Percentiles rank a stretch among this genome's conserved stretches.
These are phyloP conservation scores for Zeuzera pyrina DNA, from an alignment of 2,888 invertebrate species.

Conservation along the genomic window DNA sequence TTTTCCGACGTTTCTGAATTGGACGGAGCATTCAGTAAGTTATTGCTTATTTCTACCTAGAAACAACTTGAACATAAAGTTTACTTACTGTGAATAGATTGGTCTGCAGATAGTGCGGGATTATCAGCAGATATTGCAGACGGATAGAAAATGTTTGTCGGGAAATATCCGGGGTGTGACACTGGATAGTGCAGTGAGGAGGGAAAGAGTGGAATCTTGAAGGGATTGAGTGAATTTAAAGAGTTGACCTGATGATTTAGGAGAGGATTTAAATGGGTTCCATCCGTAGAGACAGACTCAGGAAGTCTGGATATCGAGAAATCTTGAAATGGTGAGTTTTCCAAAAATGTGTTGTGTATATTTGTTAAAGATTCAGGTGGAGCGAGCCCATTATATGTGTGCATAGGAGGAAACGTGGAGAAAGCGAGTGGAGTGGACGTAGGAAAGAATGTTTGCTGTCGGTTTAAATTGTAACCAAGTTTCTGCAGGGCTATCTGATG, in stretches of 20 bases:
- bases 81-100: constrained; percentile 30
- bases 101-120: constrained; percentile 27
- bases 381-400: constrained; percentile 32
- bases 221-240: constrained; percentile 38
- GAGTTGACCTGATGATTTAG: constrained; percentile 30
- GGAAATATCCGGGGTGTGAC: constrained; percentile 52
- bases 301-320: constrained; percentile 32
- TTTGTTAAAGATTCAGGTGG: constrained; percentile 26
- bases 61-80: neutral
- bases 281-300: constrained; percentile 28
- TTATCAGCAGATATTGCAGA: constrained; percentile 41
- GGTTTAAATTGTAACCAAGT: constrained; percentile 57
- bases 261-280: constrained; percentile 32
- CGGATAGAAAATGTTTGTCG: constrained; percentile 57
- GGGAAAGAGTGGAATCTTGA: constrained; percentile 53
- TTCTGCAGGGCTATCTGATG: constrained; percentile 60
- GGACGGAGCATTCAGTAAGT: neutral
- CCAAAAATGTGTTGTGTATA: constrained; percentile 34
- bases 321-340: constrained; percentile 39
- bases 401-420: constrained; percentile 37
- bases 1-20: constrained; percentile 20
- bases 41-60: neutral
- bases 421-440: constrained; percentile 31
- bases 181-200: constrained; percentile 47
- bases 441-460: constrained; percentile 36